Evolutionary conservation across 2,797 vertebrate genomes (phyloP), one percentile per base, ranked within the genome.

Genomic region (Pristis pectinata): DNA sequence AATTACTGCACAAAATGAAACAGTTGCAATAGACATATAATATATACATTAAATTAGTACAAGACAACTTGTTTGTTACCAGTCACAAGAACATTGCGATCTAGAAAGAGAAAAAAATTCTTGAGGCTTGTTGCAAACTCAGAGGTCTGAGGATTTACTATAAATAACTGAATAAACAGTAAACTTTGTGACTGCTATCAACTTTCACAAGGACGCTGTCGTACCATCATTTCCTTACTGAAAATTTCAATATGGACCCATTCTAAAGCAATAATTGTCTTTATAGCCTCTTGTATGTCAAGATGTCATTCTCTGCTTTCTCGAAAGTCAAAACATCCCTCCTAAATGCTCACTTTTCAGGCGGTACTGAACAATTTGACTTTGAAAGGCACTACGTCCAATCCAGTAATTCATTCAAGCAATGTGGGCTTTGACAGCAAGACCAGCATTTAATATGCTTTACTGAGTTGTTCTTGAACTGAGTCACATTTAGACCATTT

Each of bases 101-200:
- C 59, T 10, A 37, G 34, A 24, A 91, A 72, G 59, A 61, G 1
- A 61, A 61, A 61, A 4, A 34, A 34, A 49, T 49, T 22, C 11
- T 15, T 34, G 83, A 87, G 34, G 15, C 15, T 61, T 37, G 87
- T 67, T 37, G 10, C 87, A 91, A 37, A 41, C 59, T 34, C 11
- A 37, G 22, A 8, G 15, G 17, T 30, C 30, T 61, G 56, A 61
- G 59, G 59, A 37, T 24, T 91, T 24, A 19, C 87, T 64, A 91
- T 59, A 91, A 91, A 64, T 64, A 91, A 64, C 87, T 37, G 17
- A 41, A 91, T 37, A 79, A 79, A 79, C 77, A 24, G 77, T 91
- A 19, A 67, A 19, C 17, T 91, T 91, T 24, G 87, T 41, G 41
- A 37, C n/a, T 41, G 8, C 87, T 91, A 11, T 41, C 22, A 41